phyloP scores from a whole-genome alignment of 92 coral and sea anemone genomes.

The Epizoanthus ramosus region DNA sequence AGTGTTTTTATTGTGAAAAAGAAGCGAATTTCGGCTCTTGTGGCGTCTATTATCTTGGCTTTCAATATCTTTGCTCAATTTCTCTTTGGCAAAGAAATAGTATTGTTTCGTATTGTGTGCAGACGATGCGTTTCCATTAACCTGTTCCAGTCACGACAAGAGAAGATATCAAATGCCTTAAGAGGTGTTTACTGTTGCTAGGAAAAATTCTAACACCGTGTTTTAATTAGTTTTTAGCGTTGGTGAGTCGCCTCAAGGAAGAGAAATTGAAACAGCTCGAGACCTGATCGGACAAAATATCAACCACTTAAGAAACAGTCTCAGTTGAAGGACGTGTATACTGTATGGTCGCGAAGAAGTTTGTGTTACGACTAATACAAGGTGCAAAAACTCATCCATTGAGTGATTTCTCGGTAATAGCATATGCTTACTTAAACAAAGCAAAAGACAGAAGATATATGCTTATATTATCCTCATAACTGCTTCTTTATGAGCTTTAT shows the following conservation, averaged over 20 bases:
- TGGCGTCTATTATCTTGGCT: background rate
- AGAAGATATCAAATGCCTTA: conserved; percentile 2
- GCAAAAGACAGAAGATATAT: background rate
- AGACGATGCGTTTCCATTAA: conserved; percentile 17
- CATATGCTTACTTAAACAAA: background rate
- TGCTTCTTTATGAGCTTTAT: background rate
- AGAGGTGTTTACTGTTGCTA: conserved; percentile 32
- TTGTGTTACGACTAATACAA: background rate
- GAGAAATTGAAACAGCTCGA: conserved; percentile 76
- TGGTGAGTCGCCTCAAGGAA: conserved; percentile 77
- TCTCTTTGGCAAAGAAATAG: conserved; percentile 3
- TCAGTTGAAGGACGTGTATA: no score
- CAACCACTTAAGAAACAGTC: no score
- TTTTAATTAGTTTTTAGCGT: conserved; percentile 67
- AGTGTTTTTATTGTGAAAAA: background rate
- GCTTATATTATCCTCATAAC: conserved; percentile 1
- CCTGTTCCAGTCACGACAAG: conserved; percentile 24
- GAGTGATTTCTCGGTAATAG: background rate
- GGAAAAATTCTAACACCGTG: background rate
- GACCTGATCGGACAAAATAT: background rate
- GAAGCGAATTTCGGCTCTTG: background rate
- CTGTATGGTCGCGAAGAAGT: background rate
- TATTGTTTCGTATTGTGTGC: conserved; percentile 28
- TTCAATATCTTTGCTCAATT: conserved; percentile 15
- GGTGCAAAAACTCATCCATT: background rate